Evolutionary conservation across 2,797 vertebrate species (phyloP).

Genomic region (Podarcis lilfordi): DNA sequence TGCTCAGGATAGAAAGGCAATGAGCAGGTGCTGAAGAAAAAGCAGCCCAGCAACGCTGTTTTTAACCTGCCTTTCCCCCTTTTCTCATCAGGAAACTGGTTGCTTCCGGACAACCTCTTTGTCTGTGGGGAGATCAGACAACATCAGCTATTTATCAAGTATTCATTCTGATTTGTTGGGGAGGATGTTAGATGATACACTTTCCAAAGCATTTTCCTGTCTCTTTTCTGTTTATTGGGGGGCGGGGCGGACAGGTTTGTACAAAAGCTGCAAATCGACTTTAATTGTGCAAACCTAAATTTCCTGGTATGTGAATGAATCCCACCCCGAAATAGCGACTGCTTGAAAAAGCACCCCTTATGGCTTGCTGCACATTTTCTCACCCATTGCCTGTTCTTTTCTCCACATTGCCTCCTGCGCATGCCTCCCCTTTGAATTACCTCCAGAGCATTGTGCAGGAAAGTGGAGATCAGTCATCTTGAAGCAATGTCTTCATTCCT

Average conservation of each 20-base stretch:
- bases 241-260: too few species aligned
- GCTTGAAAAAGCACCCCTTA: neutral
- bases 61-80: neutral
- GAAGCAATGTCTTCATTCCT: slow-evolving; percentile 15
- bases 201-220: too few species aligned
- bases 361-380: neutral
- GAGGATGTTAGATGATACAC: too few species aligned
- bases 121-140: too few species aligned
- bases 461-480: neutral
- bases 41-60: neutral
- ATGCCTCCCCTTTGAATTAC: neutral
- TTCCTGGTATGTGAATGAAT: too few species aligned
- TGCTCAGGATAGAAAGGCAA: neutral
- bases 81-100: neutral
- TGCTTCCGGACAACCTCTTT: too few species aligned
- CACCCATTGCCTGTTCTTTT: neutral
- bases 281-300: too few species aligned
- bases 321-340: too few species aligned
- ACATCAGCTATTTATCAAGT: too few species aligned
- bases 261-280: too few species aligned
- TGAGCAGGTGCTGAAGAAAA: neutral
- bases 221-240: too few species aligned
- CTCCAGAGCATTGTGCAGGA: neutral
- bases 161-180: too few species aligned
- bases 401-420: neutral